Conservation (phyloP, 2,113 vertebrate genomes). For the Pomatostomus ruficeps region DNA sequence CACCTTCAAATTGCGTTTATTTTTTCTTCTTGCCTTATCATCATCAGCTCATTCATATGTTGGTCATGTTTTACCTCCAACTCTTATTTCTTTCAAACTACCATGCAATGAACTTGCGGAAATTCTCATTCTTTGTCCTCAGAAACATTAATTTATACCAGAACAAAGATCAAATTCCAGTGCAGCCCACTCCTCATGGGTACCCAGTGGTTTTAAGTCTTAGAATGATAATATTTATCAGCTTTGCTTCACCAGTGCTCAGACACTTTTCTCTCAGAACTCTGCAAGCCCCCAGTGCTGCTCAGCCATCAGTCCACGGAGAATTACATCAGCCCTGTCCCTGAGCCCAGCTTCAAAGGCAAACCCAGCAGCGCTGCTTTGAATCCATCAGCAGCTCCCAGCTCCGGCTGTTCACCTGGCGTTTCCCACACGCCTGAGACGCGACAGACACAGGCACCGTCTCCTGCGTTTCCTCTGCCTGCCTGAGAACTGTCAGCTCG, state of each 20-base stretch:
- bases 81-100: not conserved
- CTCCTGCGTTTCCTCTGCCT: not conserved
- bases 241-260: not conserved
- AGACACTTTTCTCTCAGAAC: not conserved
- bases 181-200: not conserved
- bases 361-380: not conserved
- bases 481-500: accelerated
- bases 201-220: not conserved
- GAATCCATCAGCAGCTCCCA: not conserved
- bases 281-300: not conserved
- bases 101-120: not conserved
- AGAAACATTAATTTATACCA: not conserved
- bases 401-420: not conserved
- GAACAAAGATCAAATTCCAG: not conserved
- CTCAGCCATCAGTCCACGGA: not conserved
- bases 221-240: not conserved
- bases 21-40: not conserved
- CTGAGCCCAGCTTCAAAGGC: not conserved
- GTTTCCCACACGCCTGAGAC: accelerated
- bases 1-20: not conserved
- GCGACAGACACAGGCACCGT: not conserved
- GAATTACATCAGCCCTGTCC: not conserved
- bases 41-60: not conserved
- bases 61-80: not conserved
- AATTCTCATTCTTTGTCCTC: not conserved